A percentile compares a stretch with the other conserved stretches of the same genome.
Conservation (phyloP, 2,113 vertebrate genomes). For the Dicentrarchus labrax region DNA sequence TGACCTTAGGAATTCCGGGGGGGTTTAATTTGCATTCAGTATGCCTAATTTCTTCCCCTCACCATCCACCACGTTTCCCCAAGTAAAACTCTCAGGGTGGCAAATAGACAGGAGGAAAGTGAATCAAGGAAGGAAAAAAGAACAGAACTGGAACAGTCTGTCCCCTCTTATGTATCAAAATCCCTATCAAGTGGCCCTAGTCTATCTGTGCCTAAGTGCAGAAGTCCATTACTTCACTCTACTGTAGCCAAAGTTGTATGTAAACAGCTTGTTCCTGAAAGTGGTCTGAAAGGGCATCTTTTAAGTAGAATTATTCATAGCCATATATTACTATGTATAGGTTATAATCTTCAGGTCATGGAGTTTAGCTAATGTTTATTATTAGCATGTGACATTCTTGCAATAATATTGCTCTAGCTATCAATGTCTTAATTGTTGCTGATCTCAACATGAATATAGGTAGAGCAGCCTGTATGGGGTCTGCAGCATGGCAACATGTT, state of each 20-base stretch:
- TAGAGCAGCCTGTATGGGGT: neutral
- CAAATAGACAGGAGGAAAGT: neutral
- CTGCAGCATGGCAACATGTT: neutral
- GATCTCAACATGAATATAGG: neutral
- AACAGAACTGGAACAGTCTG: neutral
- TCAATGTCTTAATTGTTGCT: constrained; percentile 15
- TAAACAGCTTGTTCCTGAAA: neutral
- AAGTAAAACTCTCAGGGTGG: neutral
- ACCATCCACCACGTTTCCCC: neutral
- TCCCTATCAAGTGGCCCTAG: neutral
- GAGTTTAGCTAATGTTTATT: constrained; percentile 5
- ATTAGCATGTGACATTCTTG: constrained; percentile 32
- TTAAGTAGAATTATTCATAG: neutral
- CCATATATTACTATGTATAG: neutral
- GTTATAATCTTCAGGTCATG: neutral
- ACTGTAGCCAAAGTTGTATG: neutral
- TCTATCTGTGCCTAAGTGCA: neutral
- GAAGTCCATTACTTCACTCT: neutral
- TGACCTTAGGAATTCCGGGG: neutral
- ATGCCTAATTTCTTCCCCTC: neutral
- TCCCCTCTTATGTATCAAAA: neutral
- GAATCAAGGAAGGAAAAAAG: neutral
- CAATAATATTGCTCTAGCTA: neutral
- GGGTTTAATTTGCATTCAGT: constrained; percentile 3
- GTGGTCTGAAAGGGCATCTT: neutral